Conservation (phyloP, 2,888 invertebrate species). For the Cerceris ruficornis region DNA sequence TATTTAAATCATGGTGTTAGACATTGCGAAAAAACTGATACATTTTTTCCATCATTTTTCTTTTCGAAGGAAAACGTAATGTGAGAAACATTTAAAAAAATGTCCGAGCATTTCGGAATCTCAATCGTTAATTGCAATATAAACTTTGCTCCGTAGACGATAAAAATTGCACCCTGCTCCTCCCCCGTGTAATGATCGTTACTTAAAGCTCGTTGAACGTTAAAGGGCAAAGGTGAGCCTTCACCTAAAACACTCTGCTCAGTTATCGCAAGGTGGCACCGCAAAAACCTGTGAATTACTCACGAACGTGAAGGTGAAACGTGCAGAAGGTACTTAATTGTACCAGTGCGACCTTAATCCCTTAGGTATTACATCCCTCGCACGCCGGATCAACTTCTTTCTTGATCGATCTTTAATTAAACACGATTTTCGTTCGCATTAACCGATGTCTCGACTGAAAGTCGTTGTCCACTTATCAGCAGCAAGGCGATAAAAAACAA, state of each 20-base stretch:
- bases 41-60: too few relatives aligned
- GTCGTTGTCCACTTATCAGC: too few relatives aligned
- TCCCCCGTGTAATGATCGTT: slow-evolving; percentile 10
- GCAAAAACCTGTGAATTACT: slow-evolving; percentile 40
- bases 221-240: slow-evolving; percentile 32
- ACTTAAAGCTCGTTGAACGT: slow-evolving; percentile 16
- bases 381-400: slow-evolving; percentile 11
- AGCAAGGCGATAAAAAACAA: too few relatives aligned
- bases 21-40: too few relatives aligned
- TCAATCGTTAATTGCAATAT: neutral
- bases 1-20: too few relatives aligned
- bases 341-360: slow-evolving; percentile 22
- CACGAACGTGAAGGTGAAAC: slow-evolving; percentile 21
- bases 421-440: slow-evolving; percentile 1
- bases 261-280: slow-evolving; percentile 17
- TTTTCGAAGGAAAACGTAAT: too few relatives aligned
- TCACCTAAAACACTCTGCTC: slow-evolving; percentile 16
- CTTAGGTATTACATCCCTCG: slow-evolving; percentile 6
- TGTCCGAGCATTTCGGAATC: too few relatives aligned
- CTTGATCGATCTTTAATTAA: slow-evolving; percentile 38
- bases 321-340: slow-evolving; percentile 5
- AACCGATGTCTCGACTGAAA: neutral
- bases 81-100: too few relatives aligned
- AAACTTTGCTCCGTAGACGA: neutral
- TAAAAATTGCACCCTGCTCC: slow-evolving; percentile 19